Conservation (phyloP, 1,140 invertebrate genomes). For the Lasioglossum albipes region DNA sequence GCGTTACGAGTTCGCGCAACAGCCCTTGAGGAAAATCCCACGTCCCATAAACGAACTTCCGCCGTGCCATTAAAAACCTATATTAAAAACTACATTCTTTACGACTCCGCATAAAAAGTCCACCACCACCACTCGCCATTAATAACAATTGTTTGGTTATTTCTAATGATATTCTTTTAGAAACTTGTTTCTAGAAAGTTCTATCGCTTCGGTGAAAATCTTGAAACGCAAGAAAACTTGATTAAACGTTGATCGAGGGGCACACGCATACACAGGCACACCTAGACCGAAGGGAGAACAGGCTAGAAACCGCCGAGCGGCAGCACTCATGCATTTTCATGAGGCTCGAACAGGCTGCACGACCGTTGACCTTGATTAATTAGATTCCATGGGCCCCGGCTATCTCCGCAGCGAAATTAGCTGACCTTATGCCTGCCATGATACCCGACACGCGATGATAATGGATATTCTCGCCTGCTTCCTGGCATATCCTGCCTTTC, state of each 20-base stretch:
- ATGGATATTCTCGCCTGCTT: neutral
- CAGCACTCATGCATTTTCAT: slow-evolving; percentile 28
- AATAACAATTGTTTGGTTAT: no score
- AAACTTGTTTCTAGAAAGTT: no score
- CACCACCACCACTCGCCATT: no score
- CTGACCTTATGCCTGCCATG: neutral
- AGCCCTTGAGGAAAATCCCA: no score
- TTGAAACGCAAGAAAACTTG: slow-evolving; percentile 7
- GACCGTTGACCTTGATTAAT: slow-evolving; percentile 23
- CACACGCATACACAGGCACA: no score
- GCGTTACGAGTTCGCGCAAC: no score
- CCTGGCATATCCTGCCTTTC: neutral
- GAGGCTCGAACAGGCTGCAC: neutral
- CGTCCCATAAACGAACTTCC: no score
- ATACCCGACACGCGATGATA: neutral
- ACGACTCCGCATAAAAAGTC: no score
- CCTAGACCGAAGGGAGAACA: neutral
- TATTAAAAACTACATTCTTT: no score
- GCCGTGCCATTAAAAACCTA: no score
- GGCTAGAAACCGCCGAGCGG: neutral
- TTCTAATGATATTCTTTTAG: no score
- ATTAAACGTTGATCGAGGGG: slow-evolving; percentile 9
- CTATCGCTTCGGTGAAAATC: no score
- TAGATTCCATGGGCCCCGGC: neutral
- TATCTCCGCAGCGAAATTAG: neutral